phyloP scores from a whole-genome alignment of 35 echinoderm and acorn worm species.

The Heliocidaris tuberculata region DNA sequence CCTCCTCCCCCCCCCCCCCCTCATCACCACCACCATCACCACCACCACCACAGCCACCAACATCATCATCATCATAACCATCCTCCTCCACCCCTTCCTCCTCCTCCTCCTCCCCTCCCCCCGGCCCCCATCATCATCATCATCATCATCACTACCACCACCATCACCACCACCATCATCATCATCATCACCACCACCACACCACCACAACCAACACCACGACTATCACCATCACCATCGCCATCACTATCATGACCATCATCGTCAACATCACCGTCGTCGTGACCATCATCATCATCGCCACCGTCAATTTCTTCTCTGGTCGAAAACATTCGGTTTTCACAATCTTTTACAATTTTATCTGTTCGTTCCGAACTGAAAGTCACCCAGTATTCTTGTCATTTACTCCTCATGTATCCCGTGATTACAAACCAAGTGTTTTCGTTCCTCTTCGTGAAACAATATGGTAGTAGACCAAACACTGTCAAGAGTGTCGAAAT shows the following conservation, averaged over 20 bases:
- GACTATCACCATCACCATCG: slow-evolving; percentile 28
- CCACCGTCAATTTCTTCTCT: not conserved
- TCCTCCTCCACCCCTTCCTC: slow-evolving; percentile 18
- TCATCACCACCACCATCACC: not conserved
- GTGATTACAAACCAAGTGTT: too few relatives aligned
- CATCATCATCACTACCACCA: slow-evolving; percentile 44
- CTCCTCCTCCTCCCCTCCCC: not conserved
- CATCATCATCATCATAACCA: slow-evolving; percentile 42
- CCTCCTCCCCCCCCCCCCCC: slow-evolving; percentile 15
- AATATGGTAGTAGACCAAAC: too few relatives aligned
- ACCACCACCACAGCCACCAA: not conserved
- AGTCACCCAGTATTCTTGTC: too few relatives aligned
- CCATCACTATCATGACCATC: slow-evolving; percentile 15
- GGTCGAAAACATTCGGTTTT: not conserved
- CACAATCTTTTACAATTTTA: too few relatives aligned
- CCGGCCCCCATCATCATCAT: not conserved
- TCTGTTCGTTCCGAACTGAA: too few relatives aligned
- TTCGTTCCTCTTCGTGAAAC: too few relatives aligned
- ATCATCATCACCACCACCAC: slow-evolving; percentile 27
- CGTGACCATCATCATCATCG: slow-evolving; percentile 44
- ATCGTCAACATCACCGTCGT: not conserved
- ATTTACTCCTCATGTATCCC: too few relatives aligned
- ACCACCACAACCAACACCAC: not conserved
- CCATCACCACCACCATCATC: slow-evolving; percentile 52
- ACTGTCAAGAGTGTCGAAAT: too few relatives aligned